phyloP scores from a whole-genome alignment of 2,113 vertebrate species.

The Rhea pennata region DNA sequence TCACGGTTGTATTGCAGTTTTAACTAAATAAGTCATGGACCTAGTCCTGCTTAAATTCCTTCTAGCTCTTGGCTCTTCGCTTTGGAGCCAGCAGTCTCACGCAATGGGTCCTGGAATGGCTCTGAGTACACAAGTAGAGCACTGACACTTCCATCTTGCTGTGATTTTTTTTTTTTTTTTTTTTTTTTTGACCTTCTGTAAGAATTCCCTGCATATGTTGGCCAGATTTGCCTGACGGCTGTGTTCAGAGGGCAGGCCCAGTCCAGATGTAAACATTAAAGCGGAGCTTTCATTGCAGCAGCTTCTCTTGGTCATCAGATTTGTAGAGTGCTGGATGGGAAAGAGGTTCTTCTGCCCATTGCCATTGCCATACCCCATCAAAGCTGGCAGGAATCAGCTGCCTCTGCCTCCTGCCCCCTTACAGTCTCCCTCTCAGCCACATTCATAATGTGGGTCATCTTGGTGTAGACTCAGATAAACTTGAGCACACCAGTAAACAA shows the following conservation, averaged over 20 bases:
- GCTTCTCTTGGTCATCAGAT: not conserved
- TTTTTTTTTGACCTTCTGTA: not conserved
- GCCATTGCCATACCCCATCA: not conserved
- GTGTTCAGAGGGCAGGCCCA: not conserved
- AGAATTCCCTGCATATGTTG: not conserved
- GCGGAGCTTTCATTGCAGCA: not conserved
- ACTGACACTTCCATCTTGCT: not conserved
- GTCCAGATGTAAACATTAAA: not conserved
- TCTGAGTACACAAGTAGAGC: not conserved
- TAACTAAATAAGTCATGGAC: not conserved
- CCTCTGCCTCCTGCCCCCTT: not conserved
- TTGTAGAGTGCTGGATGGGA: not conserved
- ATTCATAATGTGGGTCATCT: not conserved
- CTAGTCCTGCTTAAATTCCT: not conserved
- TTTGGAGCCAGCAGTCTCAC: not conserved
- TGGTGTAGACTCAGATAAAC: no score
- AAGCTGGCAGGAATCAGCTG: not conserved
- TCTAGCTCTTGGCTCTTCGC: rapidly evolving
- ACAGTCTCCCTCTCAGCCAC: no score
- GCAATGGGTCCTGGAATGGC: not conserved
- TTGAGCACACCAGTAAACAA: not conserved
- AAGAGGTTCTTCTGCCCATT: not conserved
- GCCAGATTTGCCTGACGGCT: not conserved
- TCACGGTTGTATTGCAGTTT: not conserved
- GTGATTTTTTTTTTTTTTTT: not conserved